phyloP scores from a whole-genome alignment of 2,797 vertebrate genomes.

The Tiaroga cobitis region DNA sequence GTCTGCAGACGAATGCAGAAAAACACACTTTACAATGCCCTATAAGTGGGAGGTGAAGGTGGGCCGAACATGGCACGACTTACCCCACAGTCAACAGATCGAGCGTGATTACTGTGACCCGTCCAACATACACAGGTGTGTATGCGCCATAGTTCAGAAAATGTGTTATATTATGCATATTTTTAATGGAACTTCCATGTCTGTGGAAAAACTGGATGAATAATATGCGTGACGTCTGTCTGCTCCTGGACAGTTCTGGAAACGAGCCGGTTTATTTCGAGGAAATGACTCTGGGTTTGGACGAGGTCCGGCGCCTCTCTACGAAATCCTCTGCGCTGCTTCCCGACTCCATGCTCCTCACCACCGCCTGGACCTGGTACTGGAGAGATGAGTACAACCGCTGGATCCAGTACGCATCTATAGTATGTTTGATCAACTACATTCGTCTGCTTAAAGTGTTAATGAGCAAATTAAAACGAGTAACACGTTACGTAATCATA shows the following conservation, averaged over 20 bases:
- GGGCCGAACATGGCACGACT: slow-evolving; percentile 39
- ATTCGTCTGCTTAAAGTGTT: not conserved
- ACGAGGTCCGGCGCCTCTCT: slow-evolving; percentile 58
- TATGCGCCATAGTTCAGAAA: no score
- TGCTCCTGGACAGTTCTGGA: slow-evolving; percentile 17
- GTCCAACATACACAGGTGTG: slow-evolving; percentile 43
- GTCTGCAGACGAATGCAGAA: slow-evolving; percentile 52
- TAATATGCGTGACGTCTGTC: not conserved
- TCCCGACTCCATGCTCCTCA: slow-evolving; percentile 45
- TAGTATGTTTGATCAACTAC: slow-evolving; percentile 38
- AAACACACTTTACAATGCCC: slow-evolving; percentile 60
- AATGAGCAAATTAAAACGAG: not conserved
- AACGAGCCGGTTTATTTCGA: slow-evolving; percentile 49
- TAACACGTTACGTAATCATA: no score
- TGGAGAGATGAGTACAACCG: slow-evolving; percentile 53
- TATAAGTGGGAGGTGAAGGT: slow-evolving; percentile 64
- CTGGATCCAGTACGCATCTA: slow-evolving; percentile 54
- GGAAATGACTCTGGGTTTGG: slow-evolving; percentile 49
- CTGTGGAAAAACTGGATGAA: not conserved
- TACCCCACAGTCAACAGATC: slow-evolving; percentile 56
- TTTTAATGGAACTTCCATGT: not conserved
- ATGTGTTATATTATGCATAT: not conserved
- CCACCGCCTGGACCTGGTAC: slow-evolving; percentile 64
- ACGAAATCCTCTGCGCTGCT: slow-evolving; percentile 57
- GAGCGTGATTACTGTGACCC: slow-evolving; percentile 63